These are phyloP conservation scores for Quadriops clusia DNA, from an alignment of 2,888 invertebrate species.

Conservation along the genomic window DNA sequence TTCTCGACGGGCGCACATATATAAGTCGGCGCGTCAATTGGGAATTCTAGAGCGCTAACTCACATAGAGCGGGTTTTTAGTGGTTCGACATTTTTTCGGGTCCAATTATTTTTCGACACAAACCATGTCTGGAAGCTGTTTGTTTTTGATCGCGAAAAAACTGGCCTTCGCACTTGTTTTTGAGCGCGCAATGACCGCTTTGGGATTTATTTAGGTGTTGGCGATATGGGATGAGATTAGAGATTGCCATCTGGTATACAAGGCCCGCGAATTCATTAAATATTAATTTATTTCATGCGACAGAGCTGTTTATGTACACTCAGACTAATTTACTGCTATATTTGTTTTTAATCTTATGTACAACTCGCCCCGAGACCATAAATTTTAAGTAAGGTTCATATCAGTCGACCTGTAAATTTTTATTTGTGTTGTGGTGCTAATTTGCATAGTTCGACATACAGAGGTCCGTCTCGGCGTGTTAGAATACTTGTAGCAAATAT, in stretches of 20 bases:
- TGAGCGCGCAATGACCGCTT: constrained; percentile 21
- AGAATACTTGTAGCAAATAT: no score
- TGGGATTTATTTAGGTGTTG: constrained; percentile 25
- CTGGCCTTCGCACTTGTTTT: constrained; percentile 28
- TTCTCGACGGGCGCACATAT: constrained; percentile 14
- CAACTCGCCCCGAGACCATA: no score
- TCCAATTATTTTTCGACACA: constrained; percentile 34
- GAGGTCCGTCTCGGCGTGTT: no score
- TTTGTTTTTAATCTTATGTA: not conserved
- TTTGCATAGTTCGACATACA: no score
- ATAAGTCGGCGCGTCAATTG: constrained; percentile 30
- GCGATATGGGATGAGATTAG: constrained; percentile 22
- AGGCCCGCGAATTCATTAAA: constrained; percentile 14
- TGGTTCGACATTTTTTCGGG: constrained; percentile 29
- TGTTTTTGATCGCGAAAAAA: constrained; percentile 27
- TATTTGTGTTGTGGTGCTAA: no score
- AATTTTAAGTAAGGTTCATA: no score
- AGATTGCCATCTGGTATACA: not conserved
- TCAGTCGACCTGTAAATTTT: no score
- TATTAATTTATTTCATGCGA: constrained; percentile 8
- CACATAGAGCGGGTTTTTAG: constrained; percentile 30
- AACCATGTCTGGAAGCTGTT: constrained; percentile 27
- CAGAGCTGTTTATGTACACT: not conserved
- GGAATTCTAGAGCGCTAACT: constrained; percentile 32
- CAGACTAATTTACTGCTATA: constrained; percentile 1